Percentiles rank a stretch among this genome's conserved stretches.
Conservation (phyloP, 2,797 vertebrate genomes). For the Hozukius guyotensis region DNA sequence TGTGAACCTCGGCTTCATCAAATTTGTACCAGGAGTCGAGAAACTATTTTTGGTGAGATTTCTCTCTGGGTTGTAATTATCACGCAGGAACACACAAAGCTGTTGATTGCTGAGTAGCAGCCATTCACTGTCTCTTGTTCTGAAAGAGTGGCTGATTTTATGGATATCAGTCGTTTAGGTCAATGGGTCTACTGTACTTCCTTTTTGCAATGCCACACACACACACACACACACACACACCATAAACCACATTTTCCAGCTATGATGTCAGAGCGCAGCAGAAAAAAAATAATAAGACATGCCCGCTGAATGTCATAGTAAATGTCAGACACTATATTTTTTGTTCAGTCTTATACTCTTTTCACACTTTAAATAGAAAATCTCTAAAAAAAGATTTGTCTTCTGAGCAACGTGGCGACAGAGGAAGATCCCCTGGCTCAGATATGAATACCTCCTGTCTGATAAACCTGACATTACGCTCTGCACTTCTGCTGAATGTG, state of each 20-base stretch:
- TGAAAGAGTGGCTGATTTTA: conserved; percentile 79
- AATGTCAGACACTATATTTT: conserved; percentile 39
- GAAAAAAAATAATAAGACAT: conserved; percentile 16
- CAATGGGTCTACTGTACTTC: conserved; percentile 33
- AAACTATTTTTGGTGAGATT: conserved; percentile 63
- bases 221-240: neutral
- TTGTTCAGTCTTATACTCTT: neutral
- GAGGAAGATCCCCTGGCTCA: neutral
- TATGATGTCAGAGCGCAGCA: neutral
- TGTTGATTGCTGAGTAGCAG: conserved; percentile 77
- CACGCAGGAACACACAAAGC: conserved; percentile 67
- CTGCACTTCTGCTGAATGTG: conserved; percentile 17
- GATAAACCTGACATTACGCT: conserved; percentile 16
- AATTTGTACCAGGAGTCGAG: conserved; percentile 20
- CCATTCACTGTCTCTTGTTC: conserved; percentile 66
- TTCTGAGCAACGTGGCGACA: neutral
- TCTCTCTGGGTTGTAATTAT: conserved; percentile 65
- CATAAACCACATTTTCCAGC: neutral
- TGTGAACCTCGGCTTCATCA: conserved; percentile 1
- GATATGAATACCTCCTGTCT: neutral
- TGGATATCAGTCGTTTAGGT: conserved; percentile 64
- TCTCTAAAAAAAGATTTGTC: conserved; percentile 9
- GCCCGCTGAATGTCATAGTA: conserved; percentile 40
- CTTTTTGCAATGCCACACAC: neutral
- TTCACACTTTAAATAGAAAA: conserved; percentile 34